Evolutionary conservation across 2,888 invertebrate genomes (phyloP), one percentile per base, ranked within the genome.

Genomic region (Apotomis capreana): DNA sequence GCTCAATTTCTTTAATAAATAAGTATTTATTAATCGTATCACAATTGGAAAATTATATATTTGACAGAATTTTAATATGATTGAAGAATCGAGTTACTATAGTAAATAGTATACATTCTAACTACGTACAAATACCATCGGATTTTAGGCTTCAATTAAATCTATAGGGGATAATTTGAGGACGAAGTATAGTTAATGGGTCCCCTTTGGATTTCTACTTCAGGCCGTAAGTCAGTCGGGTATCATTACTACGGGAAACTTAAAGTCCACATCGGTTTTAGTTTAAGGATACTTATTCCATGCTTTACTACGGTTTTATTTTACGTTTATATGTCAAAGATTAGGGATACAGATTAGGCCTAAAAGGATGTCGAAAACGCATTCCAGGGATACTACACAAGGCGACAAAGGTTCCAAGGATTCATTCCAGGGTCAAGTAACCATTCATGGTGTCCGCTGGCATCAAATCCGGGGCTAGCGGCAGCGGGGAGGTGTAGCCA

Each of bases 381-480:
- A 36, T 8, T 6, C 58, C 13, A 60, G 13, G 44, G 59, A 15
- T 62, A 44, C 44, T 44, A 44, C 8, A 6, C 8, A 26, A 40
- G 49, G 8, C 49, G 5, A 44, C 49, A 46, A 46, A 3, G 49
- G 9, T 26, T 37, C 55, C 46, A 57, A 46, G 40, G 40, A 54
- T 12, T 67, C 55, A 65, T 73, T 68, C 55, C 55, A 63, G 60
- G 76, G 74, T 65, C 67, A 73, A 72, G 60, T 71, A 82, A 84
- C 82, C 83, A 71, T 81, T 82, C 37, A 71, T 77, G 51, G 77
- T 76, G 37, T 75, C 75, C 57, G 76, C 78, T 58, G 75, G 76
- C 13, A 76, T 68, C 69, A 77, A 80, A 68, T 79, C 80, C 36
- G 74, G 75, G 10, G 13, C 54, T 70, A 9, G 65, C 4, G 65